Evolutionary conservation across 1,140 invertebrate genomes (phyloP).

Genomic region (Geopemphigus sp.): DNA sequence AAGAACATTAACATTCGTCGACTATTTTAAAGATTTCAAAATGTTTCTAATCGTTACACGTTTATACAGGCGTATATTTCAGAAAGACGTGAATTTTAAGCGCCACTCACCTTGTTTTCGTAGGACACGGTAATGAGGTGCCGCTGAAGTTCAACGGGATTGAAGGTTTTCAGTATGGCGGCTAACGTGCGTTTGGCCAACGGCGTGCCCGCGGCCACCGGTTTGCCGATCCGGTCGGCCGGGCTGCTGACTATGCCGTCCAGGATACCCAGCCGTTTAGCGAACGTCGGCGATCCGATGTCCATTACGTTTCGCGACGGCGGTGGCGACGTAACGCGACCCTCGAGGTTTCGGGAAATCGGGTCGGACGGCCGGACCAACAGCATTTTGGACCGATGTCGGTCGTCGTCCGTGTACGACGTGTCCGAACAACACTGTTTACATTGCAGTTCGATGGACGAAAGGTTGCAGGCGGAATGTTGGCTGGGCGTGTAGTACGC

Average conservation of each 20-base stretch:
- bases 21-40: too few relatives aligned
- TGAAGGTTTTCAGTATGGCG: slow-evolving; percentile 76
- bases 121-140: slow-evolving; percentile 78
- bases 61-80: too few relatives aligned
- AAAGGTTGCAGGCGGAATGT: slow-evolving; percentile 32
- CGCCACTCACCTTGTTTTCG: slow-evolving; percentile 71
- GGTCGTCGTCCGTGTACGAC: slow-evolving; percentile 20
- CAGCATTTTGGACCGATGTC: background rate
- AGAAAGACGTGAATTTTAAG: too few relatives aligned
- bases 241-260: slow-evolving; percentile 54
- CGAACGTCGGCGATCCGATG: slow-evolving; percentile 6
- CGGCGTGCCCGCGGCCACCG: slow-evolving; percentile 50
- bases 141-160: slow-evolving; percentile 76
- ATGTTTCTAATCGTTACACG: too few relatives aligned
- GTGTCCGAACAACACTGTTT: slow-evolving; percentile 8
- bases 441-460: slow-evolving; percentile 39
- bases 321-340: background rate
- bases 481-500: slow-evolving; percentile 42
- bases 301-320: background rate
- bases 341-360: slow-evolving; percentile 44
- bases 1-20: too few relatives aligned
- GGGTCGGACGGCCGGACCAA: slow-evolving; percentile 49
- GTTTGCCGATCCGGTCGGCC: background rate
- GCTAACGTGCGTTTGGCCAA: slow-evolving; percentile 66
- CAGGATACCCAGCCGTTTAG: slow-evolving; percentile 51